phyloP scores from a whole-genome alignment of 2,888 invertebrate genomes.

The Entomobrya proxima region DNA sequence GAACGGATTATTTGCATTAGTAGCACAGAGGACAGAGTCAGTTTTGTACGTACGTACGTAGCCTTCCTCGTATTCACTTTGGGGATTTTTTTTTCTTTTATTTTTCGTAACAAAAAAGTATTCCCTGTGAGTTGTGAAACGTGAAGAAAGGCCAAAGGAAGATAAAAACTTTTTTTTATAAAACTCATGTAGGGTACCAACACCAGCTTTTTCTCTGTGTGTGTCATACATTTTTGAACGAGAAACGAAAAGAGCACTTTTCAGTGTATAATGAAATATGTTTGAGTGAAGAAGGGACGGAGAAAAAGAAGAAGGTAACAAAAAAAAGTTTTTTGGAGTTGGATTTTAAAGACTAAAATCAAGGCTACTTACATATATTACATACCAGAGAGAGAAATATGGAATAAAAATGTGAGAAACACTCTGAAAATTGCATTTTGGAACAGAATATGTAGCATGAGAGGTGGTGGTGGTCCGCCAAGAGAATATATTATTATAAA shows the following conservation, averaged over 20 bases:
- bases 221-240: background rate
- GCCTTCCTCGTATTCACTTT: conserved; percentile 26
- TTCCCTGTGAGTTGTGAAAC: conserved; percentile 25
- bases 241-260: background rate
- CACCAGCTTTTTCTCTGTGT: background rate
- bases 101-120: conserved; percentile 30
- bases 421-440: too few species aligned
- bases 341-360: background rate
- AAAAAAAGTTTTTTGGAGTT: background rate
- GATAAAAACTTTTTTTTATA: background rate
- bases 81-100: background rate
- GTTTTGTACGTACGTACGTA: background rate
- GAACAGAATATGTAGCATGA: too few species aligned
- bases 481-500: too few species aligned
- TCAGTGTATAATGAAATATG: background rate
- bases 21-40: background rate
- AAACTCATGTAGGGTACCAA: conserved; percentile 1
- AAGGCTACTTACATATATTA: too few species aligned
- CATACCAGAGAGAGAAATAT: too few species aligned
- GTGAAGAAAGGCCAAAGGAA: conserved; percentile 31
- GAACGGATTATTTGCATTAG: conserved; percentile 14
- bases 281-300: too few species aligned
- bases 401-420: conserved; percentile 4
- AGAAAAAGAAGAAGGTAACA: background rate
- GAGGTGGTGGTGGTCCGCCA: too few species aligned